A percentile compares a stretch with the other conserved stretches of the same genome.
Evolutionary conservation across 2,888 invertebrate species (phyloP).

Genomic region (Trileptium ribeirensis): DNA sequence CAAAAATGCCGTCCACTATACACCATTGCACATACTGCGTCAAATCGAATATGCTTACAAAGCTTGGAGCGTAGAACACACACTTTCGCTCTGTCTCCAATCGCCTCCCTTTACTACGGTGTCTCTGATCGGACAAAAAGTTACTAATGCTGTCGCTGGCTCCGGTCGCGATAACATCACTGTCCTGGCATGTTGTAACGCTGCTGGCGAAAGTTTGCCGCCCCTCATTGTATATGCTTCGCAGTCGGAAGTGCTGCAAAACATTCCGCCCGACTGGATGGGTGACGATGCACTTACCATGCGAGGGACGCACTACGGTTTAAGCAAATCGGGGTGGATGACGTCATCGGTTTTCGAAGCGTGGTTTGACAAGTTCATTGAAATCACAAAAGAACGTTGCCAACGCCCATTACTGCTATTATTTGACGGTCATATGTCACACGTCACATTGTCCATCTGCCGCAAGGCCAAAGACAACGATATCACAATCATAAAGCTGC

Average conservation of each 20-base stretch:
- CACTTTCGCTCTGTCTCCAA: too few species aligned
- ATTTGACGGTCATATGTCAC: not conserved
- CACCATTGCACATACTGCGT: too few species aligned
- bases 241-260: not conserved
- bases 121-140: not conserved
- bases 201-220: not conserved
- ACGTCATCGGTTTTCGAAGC: not conserved
- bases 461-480: not conserved
- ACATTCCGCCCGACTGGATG: not conserved
- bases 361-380: not conserved
- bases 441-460: not conserved
- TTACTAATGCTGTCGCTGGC: not conserved
- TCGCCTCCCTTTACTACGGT: not conserved
- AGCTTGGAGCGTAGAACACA: too few species aligned
- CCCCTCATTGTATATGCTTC: not conserved
- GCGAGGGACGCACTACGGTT: not conserved
- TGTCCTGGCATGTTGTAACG: too few species aligned
- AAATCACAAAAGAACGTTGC: not conserved
- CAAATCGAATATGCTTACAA: too few species aligned
- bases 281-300: not conserved
- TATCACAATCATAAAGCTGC: not conserved
- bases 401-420: not conserved
- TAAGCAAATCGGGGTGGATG: conserved; percentile 3
- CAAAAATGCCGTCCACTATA: too few species aligned
- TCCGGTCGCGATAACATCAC: too few species aligned